These are phyloP conservation scores for Congeria kusceri DNA, from an alignment of 2,888 invertebrate species.

Conservation along the genomic window DNA sequence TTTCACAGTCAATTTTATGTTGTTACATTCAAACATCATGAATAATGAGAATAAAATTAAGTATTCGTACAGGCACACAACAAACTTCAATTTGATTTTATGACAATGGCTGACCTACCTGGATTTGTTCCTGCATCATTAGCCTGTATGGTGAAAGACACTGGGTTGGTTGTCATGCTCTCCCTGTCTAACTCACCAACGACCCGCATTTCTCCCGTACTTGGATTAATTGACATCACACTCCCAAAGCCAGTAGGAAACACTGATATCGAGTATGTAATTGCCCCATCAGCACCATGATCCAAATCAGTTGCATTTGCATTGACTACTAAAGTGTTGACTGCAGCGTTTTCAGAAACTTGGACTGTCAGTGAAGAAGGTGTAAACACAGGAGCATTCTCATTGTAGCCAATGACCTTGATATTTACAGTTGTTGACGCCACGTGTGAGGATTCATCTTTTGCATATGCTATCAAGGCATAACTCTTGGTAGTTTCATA, in stretches of 20 bases:
- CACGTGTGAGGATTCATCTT: conserved; percentile 94
- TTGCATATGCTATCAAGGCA: conserved; percentile 89
- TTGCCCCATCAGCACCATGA: conserved; percentile 67
- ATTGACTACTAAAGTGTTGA: conserved; percentile 58
- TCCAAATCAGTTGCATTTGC: conserved; percentile 76
- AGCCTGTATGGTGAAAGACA: conserved; percentile 36
- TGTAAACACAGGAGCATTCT: conserved; percentile 68
- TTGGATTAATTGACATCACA: conserved; percentile 62
- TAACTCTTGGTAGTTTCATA: conserved; percentile 66
- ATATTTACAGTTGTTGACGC: conserved; percentile 90
- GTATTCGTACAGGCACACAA: too few relatives aligned
- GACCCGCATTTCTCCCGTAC: conserved; percentile 56
- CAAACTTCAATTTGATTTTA: too few relatives aligned
- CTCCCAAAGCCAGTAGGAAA: conserved; percentile 54
- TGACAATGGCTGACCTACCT: conserved; percentile 16
- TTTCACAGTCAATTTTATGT: too few relatives aligned
- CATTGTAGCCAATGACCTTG: conserved; percentile 69
- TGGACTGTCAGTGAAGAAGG: conserved; percentile 44
- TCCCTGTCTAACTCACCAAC: conserved; percentile 49
- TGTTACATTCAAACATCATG: too few relatives aligned
- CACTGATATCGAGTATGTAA: conserved; percentile 63
- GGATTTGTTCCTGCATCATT: conserved; percentile 46
- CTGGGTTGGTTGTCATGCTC: conserved; percentile 40
- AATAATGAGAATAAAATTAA: too few relatives aligned
- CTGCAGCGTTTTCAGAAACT: conserved; percentile 69